Conservation (phyloP, 2,888 invertebrate species). For the Netelia virgata region DNA sequence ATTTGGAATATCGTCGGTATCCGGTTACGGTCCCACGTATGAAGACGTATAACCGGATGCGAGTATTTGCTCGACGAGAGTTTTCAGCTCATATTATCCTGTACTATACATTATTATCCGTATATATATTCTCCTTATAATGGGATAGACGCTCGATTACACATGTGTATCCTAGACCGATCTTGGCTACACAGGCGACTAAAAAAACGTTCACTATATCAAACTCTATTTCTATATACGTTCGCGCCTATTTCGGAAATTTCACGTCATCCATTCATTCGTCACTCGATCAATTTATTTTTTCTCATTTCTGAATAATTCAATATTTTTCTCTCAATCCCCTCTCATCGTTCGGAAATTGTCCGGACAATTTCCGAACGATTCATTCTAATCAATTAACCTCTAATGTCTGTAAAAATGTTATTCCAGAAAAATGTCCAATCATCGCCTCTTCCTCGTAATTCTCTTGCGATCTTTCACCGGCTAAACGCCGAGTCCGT, state of each 20-base stretch:
- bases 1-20: slow-evolving; percentile 67
- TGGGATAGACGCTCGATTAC: background rate
- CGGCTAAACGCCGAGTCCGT: no score
- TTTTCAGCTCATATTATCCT: slow-evolving; percentile 62
- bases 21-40: slow-evolving; percentile 65
- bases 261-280: slow-evolving; percentile 43
- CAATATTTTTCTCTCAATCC: no score
- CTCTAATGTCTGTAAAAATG: background rate
- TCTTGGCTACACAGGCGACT: slow-evolving; percentile 39
- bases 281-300: slow-evolving; percentile 47
- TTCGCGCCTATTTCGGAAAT: background rate
- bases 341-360: no score
- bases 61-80: slow-evolving; percentile 66
- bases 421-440: background rate
- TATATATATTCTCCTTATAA: background rate
- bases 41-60: slow-evolving; percentile 66
- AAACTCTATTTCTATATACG: background rate
- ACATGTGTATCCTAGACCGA: background rate
- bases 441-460: background rate
- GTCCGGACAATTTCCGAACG: no score
- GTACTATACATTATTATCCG: background rate
- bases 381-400: no score
- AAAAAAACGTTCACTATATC: background rate
- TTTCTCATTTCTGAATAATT: background rate
- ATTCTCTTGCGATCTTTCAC: background rate